Evolutionary conservation across 2,797 vertebrate genomes (phyloP), one percentile per base, ranked within the genome.

Genomic region (Discoglossus pictus): DNA sequence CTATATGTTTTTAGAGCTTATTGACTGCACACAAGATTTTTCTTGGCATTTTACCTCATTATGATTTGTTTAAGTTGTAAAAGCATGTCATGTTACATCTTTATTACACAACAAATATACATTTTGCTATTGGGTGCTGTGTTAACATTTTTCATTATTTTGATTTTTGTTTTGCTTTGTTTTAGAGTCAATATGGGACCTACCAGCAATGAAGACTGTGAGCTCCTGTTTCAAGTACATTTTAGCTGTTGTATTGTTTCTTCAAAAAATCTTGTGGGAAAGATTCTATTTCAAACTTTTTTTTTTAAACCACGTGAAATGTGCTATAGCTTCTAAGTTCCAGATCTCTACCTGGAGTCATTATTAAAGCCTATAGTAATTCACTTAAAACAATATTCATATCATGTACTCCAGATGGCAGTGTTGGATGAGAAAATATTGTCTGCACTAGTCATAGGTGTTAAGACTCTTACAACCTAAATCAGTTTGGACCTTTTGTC

Each of bases 111-210:
- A n/a, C n/a, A n/a, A n/a, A n/a, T n/a, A n/a, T n/a, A n/a, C n/a
- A n/a, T n/a, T n/a, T n/a, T n/a, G n/a, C n/a, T n/a, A n/a, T n/a
- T n/a, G n/a, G n/a, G n/a, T n/a, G n/a, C n/a, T n/a, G n/a, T n/a
- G n/a, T n/a, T n/a, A n/a, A n/a, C n/a, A n/a, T n/a, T n/a, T n/a
- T n/a, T n/a, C n/a, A 6, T 56, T 56, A 56, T 36, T 55, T 9
- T 17, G 13, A 40, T 12, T 2, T 40, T 27, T 10, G 5, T 10
- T 55, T 42, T 55, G 12, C 52, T 16, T 8, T 74, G 58, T 85
- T 90, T 76, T 86, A 99, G 96, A 94, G 89, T 87, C 97, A 98
- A 72, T 98, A 99, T 84, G 95, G 94, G 88, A 99, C 97, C 86
- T 99, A 99, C 78, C 96, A 99, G 85, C 96, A 97, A 83, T 99